These are phyloP conservation scores for Phrynocephalus forsythii DNA, from an alignment of 2,797 vertebrate species.

Conservation along the genomic window DNA sequence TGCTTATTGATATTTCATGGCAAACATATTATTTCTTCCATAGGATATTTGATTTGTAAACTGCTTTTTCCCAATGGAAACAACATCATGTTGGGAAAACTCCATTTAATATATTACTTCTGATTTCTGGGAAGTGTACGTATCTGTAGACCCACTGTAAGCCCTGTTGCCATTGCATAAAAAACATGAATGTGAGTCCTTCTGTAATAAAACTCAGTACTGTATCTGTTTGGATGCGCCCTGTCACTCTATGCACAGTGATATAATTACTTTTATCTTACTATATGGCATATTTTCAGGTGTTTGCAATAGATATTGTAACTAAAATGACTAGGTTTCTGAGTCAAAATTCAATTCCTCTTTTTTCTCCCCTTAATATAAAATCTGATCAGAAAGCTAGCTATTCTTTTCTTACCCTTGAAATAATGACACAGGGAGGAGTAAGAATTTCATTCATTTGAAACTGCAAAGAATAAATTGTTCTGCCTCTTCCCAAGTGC, in stretches of 20 bases:
- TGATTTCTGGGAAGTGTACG: neutral
- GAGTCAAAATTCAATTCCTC: neutral
- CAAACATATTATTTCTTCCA: neutral
- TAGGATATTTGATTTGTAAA: neutral
- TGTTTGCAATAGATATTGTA: neutral
- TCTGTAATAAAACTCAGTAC: neutral
- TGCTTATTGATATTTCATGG: neutral
- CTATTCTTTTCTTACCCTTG: neutral
- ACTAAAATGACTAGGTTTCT: neutral
- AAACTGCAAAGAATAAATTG: neutral
- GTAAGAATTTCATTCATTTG: neutral
- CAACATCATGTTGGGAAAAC: neutral
- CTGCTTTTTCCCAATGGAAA: neutral
- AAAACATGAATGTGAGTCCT: neutral
- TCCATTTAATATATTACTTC: neutral
- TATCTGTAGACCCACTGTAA: neutral
- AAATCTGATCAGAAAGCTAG: neutral
- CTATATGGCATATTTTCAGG: too few species aligned
- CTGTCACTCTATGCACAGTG: neutral
- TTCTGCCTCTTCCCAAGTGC: neutral
- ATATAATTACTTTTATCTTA: neutral
- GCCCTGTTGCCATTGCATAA: neutral
- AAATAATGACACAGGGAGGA: neutral
- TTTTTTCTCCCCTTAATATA: neutral
- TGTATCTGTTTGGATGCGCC: neutral